These are phyloP conservation scores for Neuroscelio doddi DNA, from an alignment of 2,888 invertebrate genomes.

Conservation along the genomic window DNA sequence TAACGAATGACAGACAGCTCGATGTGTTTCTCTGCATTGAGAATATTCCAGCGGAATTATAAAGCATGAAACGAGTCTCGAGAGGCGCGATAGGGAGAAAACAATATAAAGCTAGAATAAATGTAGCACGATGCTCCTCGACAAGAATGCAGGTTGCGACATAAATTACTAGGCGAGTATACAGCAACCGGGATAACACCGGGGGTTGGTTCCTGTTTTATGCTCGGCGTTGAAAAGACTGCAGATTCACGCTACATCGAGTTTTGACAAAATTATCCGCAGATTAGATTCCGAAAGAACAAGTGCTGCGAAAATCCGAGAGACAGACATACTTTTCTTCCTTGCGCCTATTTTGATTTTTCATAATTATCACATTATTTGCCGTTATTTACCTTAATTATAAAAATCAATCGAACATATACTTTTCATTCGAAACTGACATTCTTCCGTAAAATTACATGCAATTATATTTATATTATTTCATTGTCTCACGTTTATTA, in stretches of 20 bases:
- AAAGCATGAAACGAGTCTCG: background rate
- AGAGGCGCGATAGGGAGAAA: background rate
- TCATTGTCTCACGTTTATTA: no score
- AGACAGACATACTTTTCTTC: no score
- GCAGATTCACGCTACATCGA: background rate
- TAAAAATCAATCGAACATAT: no score
- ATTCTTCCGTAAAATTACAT: no score
- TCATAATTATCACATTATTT: no score
- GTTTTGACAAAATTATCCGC: background rate
- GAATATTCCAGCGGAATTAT: background rate
- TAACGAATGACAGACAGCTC: constrained; percentile 1
- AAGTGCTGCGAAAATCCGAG: no score
- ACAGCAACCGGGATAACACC: constrained; percentile 11
- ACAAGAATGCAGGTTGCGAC: constrained; percentile 22
- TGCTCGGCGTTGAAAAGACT: background rate
- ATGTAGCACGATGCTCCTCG: constrained; percentile 15
- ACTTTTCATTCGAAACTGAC: no score
- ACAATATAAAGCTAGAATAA: constrained; percentile 7
- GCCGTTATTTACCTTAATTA: no score
- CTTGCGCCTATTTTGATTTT: no score
- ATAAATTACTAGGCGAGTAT: constrained; percentile 34
- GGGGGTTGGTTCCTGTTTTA: constrained; percentile 3
- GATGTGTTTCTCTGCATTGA: constrained; percentile 1
- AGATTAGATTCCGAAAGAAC: background rate
- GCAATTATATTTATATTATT: no score